Evolutionary conservation across 2,113 vertebrate species (phyloP).

Genomic region (Pteruthius melanotis): DNA sequence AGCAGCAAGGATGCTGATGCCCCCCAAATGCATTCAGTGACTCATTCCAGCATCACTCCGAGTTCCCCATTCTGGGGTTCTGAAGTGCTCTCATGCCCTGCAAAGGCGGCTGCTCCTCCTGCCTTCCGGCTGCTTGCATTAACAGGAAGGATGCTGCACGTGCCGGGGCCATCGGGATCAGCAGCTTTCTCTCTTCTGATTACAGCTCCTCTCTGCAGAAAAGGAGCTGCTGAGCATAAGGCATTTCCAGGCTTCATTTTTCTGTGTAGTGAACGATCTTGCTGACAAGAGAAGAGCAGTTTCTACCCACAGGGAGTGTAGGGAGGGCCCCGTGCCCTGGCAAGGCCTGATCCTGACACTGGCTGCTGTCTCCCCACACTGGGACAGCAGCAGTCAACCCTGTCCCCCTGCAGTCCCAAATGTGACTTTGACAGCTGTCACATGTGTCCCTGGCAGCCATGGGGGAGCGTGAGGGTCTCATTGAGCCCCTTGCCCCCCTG

Average conservation of each 20-base stretch:
- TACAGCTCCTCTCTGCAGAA: background rate
- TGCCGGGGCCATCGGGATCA: background rate
- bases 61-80: background rate
- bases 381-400: background rate
- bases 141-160: background rate
- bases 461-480: rapidly evolving
- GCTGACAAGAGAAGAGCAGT: background rate
- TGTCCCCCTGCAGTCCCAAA: background rate
- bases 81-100: background rate
- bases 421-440: background rate
- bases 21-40: background rate
- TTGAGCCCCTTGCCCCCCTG: background rate
- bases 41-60: background rate
- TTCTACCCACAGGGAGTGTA: background rate
- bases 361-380: rapidly evolving
- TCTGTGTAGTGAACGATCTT: background rate
- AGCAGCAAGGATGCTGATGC: background rate
- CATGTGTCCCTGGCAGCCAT: rapidly evolving
- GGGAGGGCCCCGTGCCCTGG: background rate
- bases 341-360: background rate
- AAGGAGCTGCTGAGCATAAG: background rate
- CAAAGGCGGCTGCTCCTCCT: background rate
- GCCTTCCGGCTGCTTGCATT: background rate
- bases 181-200: background rate
- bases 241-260: background rate